phyloP scores from a whole-genome alignment of 2,888 invertebrate genomes.

The Dryobotodes eremita region DNA sequence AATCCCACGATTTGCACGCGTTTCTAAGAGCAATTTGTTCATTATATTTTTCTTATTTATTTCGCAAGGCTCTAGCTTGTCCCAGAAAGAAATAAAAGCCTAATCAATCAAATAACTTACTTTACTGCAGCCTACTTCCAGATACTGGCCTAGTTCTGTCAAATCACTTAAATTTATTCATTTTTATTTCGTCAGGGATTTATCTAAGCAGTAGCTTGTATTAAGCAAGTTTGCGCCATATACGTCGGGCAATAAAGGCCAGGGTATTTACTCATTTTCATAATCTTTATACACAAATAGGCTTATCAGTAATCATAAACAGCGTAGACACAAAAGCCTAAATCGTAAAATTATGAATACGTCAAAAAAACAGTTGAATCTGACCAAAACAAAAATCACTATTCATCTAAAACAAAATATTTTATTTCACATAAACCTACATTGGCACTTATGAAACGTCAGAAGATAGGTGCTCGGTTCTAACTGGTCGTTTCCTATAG shows the following conservation, averaged over 20 bases:
- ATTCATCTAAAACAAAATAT: neutral
- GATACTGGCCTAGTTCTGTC: constrained; percentile 18
- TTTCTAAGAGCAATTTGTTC: neutral
- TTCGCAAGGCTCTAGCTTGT: neutral
- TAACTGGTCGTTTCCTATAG: too few relatives aligned
- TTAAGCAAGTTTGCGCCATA: neutral
- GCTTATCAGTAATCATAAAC: neutral
- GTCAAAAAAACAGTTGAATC: neutral
- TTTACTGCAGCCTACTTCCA: neutral
- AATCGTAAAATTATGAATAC: neutral
- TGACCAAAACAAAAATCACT: neutral
- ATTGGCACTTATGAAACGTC: too few relatives aligned
- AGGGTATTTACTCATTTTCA: neutral
- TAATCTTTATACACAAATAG: neutral
- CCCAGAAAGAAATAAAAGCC: constrained; percentile 18
- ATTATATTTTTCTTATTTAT: neutral
- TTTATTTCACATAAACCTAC: too few relatives aligned
- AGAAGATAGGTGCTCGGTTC: too few relatives aligned
- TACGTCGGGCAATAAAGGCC: neutral
- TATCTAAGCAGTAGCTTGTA: neutral
- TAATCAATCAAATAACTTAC: constrained; percentile 35
- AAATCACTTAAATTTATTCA: constrained; percentile 10
- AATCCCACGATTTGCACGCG: neutral
- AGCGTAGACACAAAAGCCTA: neutral
- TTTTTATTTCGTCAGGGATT: neutral